phyloP scores from a whole-genome alignment of 2,888 invertebrate species.

The Habroteleia sp. region DNA sequence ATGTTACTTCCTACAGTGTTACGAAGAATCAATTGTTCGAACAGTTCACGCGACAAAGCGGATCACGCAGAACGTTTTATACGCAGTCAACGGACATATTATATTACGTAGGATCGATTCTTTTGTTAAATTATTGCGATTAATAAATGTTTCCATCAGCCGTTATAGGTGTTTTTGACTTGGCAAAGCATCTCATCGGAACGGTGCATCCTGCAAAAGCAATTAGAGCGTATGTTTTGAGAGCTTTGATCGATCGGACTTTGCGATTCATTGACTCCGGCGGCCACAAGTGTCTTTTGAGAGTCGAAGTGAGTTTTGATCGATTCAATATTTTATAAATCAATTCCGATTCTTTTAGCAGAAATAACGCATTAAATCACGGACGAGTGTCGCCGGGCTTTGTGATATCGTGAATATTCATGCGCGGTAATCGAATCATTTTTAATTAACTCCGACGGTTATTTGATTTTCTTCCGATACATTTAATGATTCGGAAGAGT shows the following conservation, averaged over 20 bases:
- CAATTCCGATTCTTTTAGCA: constrained; percentile 2
- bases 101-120: constrained; percentile 23
- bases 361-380: constrained; percentile 16
- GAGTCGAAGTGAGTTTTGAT: constrained; percentile 17
- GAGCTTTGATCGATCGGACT: constrained; percentile 29
- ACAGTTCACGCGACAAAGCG: no score
- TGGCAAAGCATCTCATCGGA: neutral
- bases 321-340: constrained; percentile 14
- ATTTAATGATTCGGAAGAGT: constrained; percentile 29
- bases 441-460: constrained; percentile 18
- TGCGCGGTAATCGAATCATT: constrained; percentile 17
- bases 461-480: constrained; percentile 21
- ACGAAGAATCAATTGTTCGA: no score
- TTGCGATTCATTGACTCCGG: constrained; percentile 28
- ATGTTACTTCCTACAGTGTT: no score
- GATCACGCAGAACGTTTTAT: no score
- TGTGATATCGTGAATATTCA: constrained; percentile 20
- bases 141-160: constrained; percentile 21
- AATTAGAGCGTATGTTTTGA: no score
- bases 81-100: neutral
- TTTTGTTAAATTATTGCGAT: constrained; percentile 32
- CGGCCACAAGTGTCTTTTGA: constrained; percentile 27
- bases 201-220: neutral
- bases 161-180: constrained; percentile 3
- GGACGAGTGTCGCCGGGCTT: neutral